These are phyloP conservation scores for Hemistola chrysoprasaria DNA, from an alignment of 2,888 invertebrate genomes.

Conservation along the genomic window DNA sequence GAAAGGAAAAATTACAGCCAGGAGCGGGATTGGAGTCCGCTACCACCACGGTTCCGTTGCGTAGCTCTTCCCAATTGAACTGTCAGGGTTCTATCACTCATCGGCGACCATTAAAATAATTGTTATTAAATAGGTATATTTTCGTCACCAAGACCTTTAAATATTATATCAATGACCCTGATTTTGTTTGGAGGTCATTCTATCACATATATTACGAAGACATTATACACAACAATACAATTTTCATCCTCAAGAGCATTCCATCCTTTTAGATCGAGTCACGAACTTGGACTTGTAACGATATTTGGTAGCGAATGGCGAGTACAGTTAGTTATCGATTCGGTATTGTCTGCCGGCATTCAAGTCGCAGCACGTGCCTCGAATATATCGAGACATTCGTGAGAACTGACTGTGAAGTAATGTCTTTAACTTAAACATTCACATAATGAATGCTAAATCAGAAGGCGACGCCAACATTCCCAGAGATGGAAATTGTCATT, in stretches of 20 bases:
- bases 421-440: slow-evolving; percentile 44
- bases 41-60: no score
- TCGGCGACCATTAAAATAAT: no score
- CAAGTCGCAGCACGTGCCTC: slow-evolving; percentile 58
- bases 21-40: no score
- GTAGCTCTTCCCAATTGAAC: no score
- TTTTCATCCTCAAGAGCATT: not conserved
- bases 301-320: slow-evolving; percentile 63
- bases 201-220: not conserved
- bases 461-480: slow-evolving; percentile 23
- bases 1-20: no score
- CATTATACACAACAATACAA: not conserved
- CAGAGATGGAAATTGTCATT: slow-evolving; percentile 10
- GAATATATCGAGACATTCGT: slow-evolving; percentile 63
- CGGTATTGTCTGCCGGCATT: slow-evolving; percentile 72
- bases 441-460: slow-evolving; percentile 30
- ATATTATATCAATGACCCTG: no score
- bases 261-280: slow-evolving; percentile 24
- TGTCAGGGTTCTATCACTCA: no score
- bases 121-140: no score
- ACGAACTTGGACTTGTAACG: slow-evolving; percentile 40
- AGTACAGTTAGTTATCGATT: slow-evolving; percentile 76
- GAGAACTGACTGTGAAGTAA: slow-evolving; percentile 65
- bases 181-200: not conserved
- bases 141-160: no score